phyloP scores from a whole-genome alignment of 2,797 vertebrate species.

The Sorex maritimensis region DNA sequence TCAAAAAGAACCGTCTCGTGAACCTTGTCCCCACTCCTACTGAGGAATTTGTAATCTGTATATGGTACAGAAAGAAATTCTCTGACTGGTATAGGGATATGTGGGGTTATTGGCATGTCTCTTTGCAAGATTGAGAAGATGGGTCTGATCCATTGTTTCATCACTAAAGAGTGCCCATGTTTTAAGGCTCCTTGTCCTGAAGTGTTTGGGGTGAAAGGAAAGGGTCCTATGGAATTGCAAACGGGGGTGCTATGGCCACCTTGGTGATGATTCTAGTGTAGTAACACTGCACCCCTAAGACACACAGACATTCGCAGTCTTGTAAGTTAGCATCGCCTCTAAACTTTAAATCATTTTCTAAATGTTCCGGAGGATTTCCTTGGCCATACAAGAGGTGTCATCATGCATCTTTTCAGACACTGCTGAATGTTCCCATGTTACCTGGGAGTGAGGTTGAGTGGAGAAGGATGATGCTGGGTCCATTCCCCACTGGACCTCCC shows the following conservation, averaged over 20 bases:
- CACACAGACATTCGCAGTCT: no score
- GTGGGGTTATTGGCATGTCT: neutral
- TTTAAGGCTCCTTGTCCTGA: neutral
- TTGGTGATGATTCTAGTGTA: no score
- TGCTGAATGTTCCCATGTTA: neutral
- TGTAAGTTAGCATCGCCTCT: no score
- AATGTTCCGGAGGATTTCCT: neutral
- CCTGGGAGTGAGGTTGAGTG: neutral
- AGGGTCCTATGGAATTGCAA: no score
- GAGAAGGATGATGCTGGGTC: neutral
- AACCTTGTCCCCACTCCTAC: neutral
- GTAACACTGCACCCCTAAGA: no score
- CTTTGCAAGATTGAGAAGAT: neutral
- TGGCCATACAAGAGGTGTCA: neutral
- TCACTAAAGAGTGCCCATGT: neutral
- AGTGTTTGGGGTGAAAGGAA: no score
- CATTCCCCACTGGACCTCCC: no score
- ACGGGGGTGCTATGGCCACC: no score
- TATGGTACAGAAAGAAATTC: no score
- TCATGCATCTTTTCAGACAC: constrained; percentile 6
- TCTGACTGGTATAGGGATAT: neutral
- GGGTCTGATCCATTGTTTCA: neutral
- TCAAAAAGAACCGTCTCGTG: neutral
- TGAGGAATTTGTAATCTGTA: neutral
- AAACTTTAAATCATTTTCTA: neutral